Base-by-base conservation (phyloP, 2,888 invertebrate genomes). In the Syritta pipiens region DNA sequence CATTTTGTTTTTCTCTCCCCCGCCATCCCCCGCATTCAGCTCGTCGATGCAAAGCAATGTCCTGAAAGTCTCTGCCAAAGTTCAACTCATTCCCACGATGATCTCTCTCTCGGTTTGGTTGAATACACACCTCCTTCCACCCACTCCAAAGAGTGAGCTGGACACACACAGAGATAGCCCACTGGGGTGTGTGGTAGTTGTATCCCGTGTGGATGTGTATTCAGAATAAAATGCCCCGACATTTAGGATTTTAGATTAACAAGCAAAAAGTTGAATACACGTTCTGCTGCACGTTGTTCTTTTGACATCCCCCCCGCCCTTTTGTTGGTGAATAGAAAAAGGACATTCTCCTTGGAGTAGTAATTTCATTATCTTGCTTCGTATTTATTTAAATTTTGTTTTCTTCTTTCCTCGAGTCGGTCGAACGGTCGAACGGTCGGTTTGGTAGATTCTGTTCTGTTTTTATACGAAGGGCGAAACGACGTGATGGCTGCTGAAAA, bases 241-340 rank as follows among this genome's bases (percentile, higher is more conserved):
- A 53, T 55, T 46, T 46, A 68, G 68, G 57, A 68, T 40, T 59
- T 57, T 48, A 40, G 57, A 30, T 68, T 68, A 68, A 68, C 55
- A 40, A 68, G 57, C 57, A 68, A 67, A 67, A 67, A 67, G 51
- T 65, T 44, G 53, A 42, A 35, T 65, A 65, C 37, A 37, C 20
- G 37, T 53, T 24, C 32, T 19, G 49, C 28, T 10, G 12, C 14
- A 6, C 49, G 44, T 44, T 65, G 35, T 35, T 44, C 44, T 26
- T 17, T 44, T 53, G 65, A 55, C 32, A 53, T 65, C 37, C 9
- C 9, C 17, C 37, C 37, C 37, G 17, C 7, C 17, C n/a, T n/a
- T 35, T 20, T 24, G 49, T 3, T 14, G 3, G 48, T 12, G 48
- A 28, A 32, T 57, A 17, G 14, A 17, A 37, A 6, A 14, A 7